Evolutionary conservation across 2,888 invertebrate species (phyloP), one percentile per base, ranked within the genome.

Genomic region (Neuroscelio doddi): DNA sequence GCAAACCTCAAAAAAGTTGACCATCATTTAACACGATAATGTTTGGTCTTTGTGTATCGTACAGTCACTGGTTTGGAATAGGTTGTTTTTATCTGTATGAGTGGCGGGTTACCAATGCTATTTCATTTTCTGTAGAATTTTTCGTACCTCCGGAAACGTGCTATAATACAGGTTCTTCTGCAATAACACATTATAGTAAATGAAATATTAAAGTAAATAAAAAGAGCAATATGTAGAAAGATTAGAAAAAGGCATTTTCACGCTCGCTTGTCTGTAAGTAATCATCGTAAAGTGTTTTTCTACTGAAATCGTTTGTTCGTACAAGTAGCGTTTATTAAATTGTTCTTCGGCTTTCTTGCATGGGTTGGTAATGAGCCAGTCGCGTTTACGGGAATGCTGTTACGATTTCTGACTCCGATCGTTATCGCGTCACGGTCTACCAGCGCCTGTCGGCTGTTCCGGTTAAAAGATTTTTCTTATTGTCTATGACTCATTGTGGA

Each of bases 371-470:
- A 56, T 39, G 41, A 50, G 50, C 14, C 41, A 32, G 27, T 62
- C 50, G 44, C 46, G 15, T 57, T 63, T 57, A 57, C 36, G 51
- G 14, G 41, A 51, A 41, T 29, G 55, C 45, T 53, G 47, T 56
- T 56, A 46, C 64, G 55, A 64, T 58, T 58, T 55, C 57, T 58
- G 53, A 39, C 66, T 49, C 44, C 29, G 75, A 72, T 75, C 70
- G 66, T 70, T 74, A 75, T 74, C 74, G 68, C 64, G 71, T 73
- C 71, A 71, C 64, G 74, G 65, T 65, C 58, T 53, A 53, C 45
- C 41, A 44, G 36, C 29, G 29, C 24, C 38, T 32, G 44, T 52
- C 45, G 49, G 14, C 27, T 17, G 49, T 64, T 64, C 53, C 49
- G 53, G 44, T 64, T 39, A 29, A 64, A 58, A 39, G 58, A 47